Evolutionary conservation across 2,888 invertebrate species (phyloP), one percentile per base, ranked within the genome.

Genomic region (Serripes groenlandicus): DNA sequence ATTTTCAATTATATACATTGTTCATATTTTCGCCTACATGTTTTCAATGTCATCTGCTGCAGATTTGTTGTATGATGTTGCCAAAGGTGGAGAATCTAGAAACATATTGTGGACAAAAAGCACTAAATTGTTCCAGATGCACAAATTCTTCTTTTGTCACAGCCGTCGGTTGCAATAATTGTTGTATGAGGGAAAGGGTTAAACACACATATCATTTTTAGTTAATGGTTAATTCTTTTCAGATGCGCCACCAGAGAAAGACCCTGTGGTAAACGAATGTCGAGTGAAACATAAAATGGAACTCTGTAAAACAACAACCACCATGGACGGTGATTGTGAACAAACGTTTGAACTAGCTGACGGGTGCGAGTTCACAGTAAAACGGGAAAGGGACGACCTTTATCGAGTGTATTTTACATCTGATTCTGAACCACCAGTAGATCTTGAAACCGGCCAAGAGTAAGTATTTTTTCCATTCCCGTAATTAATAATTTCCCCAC

Each of bases 241-340:
- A 70, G 70, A 30, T 30, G 11, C 49, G 5, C 15, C n/a, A 3
- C 70, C 70, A 9, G 32, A 32, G 32, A 32, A 52, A 30, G 70
- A 70, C 5, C 23, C 26, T 37, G 32, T 54, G 3, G 7, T 5
- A n/a, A 52, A 49, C n/a, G 32, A 28, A 30, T 70, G 70, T 30
- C 21, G 30, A n/a, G 32, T 70, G 18, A 32, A 23, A 4, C 30
- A 32, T 23, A 18, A 70, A 1, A 54, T 70, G 52, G 21, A 4
- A 4, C 52, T 70, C 32, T 70, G 70, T n/a, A 18, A 2, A 9
- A 52, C 70, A 9, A 32, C 28, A n/a, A 49, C 42, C 21, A 52
- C 21, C 15, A n/a, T 70, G 28, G 18, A 21, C 3, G 62, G 62
- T 21, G 62, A 62, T n/a, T 62, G 62, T n/a, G 62, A 62, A 30